Base-by-base conservation (phyloP, 1,140 invertebrate species). In the Drosophila sechellia region DNA sequence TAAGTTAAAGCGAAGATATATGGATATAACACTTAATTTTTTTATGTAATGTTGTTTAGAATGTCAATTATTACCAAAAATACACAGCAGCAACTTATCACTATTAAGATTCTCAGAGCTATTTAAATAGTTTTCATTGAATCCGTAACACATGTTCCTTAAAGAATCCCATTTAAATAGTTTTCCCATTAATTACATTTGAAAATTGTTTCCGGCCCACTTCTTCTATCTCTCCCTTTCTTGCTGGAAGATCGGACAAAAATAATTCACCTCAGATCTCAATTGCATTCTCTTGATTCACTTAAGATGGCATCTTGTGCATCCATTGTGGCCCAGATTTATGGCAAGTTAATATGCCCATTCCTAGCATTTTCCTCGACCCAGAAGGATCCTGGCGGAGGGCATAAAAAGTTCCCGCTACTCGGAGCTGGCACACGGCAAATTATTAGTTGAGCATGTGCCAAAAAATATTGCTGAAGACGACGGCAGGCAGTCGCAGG, bases 381-480 rank as follows among this genome's bases (percentile, higher is more conserved):
- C 54, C n/a, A 35, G 1, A n/a, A 42, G 3, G 37, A 17, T 17
- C 37, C 39, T 3, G 50, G 25, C 25, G 4, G 39, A 60, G 64
- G 69, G 64, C 81, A 85, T 70, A 87, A 85, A 81, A 85, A 85
- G 72, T 84, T 84, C 69, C 68, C 54, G 61, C 50, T 66, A 61
- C 57, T 64, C 39, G 60, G 53, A 20, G 48, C 63, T 86, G 79
- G 83, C 83, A 85, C 85, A 80, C 85, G 85, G 72, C 80, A 80
- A 89, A 89, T 89, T 89, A 89, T 89, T 89, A 89, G 84, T 89
- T 89, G 85, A 89, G 77, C 80, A 78, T 90, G 84, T 89, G 84
- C 84, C 84, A 89, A 89, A 76, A 87, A 89, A 89, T 90, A 89
- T 84, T 71, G 68, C 77, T 73, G 68, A 89, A 84, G 79, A 84